These are phyloP conservation scores for Hymenochirus boettgeri DNA, from an alignment of 2,113 vertebrate species.

Conservation along the genomic window DNA sequence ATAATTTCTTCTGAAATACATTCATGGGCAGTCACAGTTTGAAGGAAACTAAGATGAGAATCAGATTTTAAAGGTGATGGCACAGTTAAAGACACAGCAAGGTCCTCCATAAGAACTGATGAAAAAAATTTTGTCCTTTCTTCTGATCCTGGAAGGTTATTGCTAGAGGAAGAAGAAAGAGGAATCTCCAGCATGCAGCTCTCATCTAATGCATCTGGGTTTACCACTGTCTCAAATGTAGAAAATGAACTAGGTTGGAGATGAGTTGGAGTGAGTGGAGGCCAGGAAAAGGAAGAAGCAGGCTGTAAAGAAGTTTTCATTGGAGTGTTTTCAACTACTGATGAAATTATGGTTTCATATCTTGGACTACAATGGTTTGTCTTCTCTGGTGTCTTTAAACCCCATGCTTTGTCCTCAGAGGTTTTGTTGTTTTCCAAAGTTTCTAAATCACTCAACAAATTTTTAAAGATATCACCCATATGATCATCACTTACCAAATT, in stretches of 20 bases:
- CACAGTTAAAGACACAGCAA: slow-evolving; percentile 90
- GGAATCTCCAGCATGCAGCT: slow-evolving; percentile 89
- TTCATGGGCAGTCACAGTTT: slow-evolving; percentile 58
- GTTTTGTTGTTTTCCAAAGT: slow-evolving; percentile 68
- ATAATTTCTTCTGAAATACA: slow-evolving; percentile 77
- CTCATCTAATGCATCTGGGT: slow-evolving; percentile 87
- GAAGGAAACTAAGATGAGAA: slow-evolving; percentile 89
- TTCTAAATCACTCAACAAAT: slow-evolving; percentile 88
- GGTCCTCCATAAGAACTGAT: slow-evolving; percentile 87
- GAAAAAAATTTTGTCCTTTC: slow-evolving; percentile 62
- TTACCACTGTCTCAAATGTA: slow-evolving; percentile 62
- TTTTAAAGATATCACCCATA: slow-evolving; percentile 97
- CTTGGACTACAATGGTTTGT: slow-evolving; percentile 59
- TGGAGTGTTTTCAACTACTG: slow-evolving; percentile 55
- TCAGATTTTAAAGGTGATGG: slow-evolving; percentile 95
- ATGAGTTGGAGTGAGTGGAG: slow-evolving; percentile 71
- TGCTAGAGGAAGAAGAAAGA: slow-evolving; percentile 51
- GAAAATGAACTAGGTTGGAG: slow-evolving; percentile 52
- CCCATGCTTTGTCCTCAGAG: slow-evolving; percentile 69
- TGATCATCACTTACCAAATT: slow-evolving; percentile 92
- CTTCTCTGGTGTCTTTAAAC: slow-evolving; percentile 79
- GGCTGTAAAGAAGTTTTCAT: slow-evolving; percentile 61
- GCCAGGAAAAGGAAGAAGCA: slow-evolving; percentile 66
- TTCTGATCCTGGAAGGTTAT: slow-evolving; percentile 50
- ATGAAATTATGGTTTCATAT: slow-evolving; percentile 45